Evolutionary conservation across 1,140 invertebrate genomes (phyloP), one percentile per base, ranked within the genome.

Genomic region (Trichonephila clavata): DNA sequence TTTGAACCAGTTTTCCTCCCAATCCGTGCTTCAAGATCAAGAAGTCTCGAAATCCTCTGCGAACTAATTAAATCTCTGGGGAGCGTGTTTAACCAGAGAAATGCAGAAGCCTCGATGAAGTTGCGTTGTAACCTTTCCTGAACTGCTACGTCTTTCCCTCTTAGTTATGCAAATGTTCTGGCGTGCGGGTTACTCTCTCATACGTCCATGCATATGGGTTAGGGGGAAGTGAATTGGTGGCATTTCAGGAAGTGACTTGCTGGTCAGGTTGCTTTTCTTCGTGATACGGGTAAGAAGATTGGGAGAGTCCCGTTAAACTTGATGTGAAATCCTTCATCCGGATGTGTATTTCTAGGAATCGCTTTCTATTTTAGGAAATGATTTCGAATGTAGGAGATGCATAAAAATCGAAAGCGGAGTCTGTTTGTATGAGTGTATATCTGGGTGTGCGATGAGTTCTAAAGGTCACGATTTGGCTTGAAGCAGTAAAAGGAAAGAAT

Each of bases 1-100:
- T 21, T 61, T 86, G 21, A 24, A 27, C 84, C 84, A 61, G 27
- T 86, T 86, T 86, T 6, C 84, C 60, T 32, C 84, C 27, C 10
- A 86, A 60, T 18, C 21, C 7, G 50, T 50, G 50, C 39, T 21
- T 59, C 59, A 6, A 65, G 32, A 65, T 88, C 86, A 88, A 71
- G 61, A 88, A 71, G 43, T 77, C 71, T 65, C 90, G 60, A 83
- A 90, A 91, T 63, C 80, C 90, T 39, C 59, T 80, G 14, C 77
- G 59, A 91, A 91, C 90, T 91, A 91, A 91, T 91, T 91, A 91
- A 91, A 91, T 84, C 90, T 63, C 90, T n/a, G 60, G 90, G 80
- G 90, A 91, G 80, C 90, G 60, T 91, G 90, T 91, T 91, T 63
- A 91, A 91, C 77, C 90, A 83, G 90, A 91, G 80, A 91, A 91